These are phyloP conservation scores for Actias luna DNA, from an alignment of 2,888 invertebrate species.

Conservation along the genomic window DNA sequence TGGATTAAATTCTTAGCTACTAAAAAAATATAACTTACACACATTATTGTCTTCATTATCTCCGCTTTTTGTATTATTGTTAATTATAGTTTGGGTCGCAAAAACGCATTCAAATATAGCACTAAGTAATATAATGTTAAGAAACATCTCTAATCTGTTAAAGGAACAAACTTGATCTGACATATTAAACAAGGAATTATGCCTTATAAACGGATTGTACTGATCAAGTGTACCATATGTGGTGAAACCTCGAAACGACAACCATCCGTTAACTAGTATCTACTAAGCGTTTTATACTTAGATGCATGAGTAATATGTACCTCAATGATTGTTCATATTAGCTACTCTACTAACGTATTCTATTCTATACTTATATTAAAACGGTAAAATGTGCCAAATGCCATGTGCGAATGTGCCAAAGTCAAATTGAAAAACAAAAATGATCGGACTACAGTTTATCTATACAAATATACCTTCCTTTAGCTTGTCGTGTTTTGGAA, in stretches of 20 bases:
- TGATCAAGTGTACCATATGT: constrained; percentile 53
- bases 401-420: too few relatives aligned
- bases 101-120: not conserved
- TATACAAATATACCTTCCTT: too few relatives aligned
- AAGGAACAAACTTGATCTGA: constrained; percentile 47
- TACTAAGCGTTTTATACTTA: constrained; percentile 22
- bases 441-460: too few relatives aligned
- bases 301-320: constrained; percentile 6
- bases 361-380: too few relatives aligned
- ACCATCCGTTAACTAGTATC: not conserved
- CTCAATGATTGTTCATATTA: not conserved
- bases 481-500: too few relatives aligned
- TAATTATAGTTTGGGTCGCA: not conserved
- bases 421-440: too few relatives aligned
- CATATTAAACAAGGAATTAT: constrained; percentile 41
- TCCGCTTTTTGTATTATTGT: not conserved
- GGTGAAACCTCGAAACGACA: constrained; percentile 38
- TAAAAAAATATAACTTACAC: not conserved
- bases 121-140: constrained; percentile 3
- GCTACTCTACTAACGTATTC: not conserved
- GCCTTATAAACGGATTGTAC: constrained; percentile 63
- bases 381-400: too few relatives aligned
- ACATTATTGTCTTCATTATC: not conserved
- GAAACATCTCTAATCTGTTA: not conserved
- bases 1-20: too few relatives aligned